These are phyloP conservation scores for Monodelphis domestica DNA, from an alignment of 2,797 vertebrate genomes.

Conservation along the genomic window DNA sequence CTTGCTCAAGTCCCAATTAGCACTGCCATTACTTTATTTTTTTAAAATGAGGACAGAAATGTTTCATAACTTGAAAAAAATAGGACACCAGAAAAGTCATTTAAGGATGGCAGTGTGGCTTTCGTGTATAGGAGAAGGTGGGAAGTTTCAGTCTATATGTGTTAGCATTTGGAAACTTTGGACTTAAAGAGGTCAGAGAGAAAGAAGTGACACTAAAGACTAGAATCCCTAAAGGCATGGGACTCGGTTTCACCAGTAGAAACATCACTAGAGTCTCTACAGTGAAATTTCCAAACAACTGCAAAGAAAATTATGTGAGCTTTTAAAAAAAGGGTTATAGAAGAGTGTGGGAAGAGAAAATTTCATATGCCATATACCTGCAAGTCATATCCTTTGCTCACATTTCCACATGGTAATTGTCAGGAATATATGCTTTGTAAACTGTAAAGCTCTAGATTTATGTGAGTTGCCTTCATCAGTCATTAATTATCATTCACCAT, in stretches of 20 bases:
- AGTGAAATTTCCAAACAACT: not conserved
- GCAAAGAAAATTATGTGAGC: not conserved
- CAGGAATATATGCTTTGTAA: not conserved
- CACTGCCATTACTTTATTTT: not conserved
- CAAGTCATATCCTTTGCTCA: not conserved
- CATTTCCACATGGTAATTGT: not conserved
- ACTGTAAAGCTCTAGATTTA: not conserved
- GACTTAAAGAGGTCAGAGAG: slow-evolving; percentile 1
- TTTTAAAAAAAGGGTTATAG: slow-evolving; percentile 21
- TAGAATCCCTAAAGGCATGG: not conserved
- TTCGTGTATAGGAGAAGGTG: not conserved
- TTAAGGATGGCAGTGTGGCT: not conserved
- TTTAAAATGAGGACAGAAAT: slow-evolving; percentile 32
- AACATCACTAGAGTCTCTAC: not conserved
- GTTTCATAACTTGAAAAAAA: slow-evolving; percentile 30
- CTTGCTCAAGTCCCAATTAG: slow-evolving; percentile 54
- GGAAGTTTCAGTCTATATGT: not conserved
- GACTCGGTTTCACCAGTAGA: slow-evolving; percentile 11
- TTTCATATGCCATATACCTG: slow-evolving; percentile 5
- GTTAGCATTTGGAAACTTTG: slow-evolving; percentile 10
- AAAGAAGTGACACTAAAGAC: slow-evolving; percentile 1
- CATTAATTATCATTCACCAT: not conserved
- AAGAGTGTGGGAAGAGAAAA: not conserved
- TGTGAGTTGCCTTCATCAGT: not conserved
- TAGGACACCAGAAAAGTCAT: not conserved